Base-by-base conservation (phyloP, 2,888 invertebrate genomes). In the Calameuta idolon region DNA sequence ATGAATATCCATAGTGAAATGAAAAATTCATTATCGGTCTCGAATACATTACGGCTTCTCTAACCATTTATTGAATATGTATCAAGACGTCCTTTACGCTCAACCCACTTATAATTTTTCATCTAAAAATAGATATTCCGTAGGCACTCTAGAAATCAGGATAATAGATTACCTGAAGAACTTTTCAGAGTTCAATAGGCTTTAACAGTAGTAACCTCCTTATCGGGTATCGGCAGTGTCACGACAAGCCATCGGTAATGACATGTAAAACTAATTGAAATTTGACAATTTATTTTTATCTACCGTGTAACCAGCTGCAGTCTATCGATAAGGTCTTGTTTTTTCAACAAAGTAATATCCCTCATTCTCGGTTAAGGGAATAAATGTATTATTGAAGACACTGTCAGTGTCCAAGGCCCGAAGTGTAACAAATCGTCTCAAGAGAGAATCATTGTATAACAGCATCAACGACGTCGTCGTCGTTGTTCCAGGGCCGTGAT, bases 361-460 rank as follows among this genome's bases (percentile, higher is more conserved):
- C 9, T 23, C 55, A 9, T 55, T 55, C 55, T 23, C 55, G 5
- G 23, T 55, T 23, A 55, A 23, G 55, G 15, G 15, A 55, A 55
- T 55, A 55, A 55, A 23, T 55, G 23, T 55, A 23, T 55, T 9
- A 55, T 55, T 55, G 55, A 55, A 55, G 23, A 15, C 2, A 4
- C 40, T 23, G 55, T 2, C 55, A 23, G 55, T 55, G 9, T 23
- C 23, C 23, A 55, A 55, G 55, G 55, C 55, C 55, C 55, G 9
- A 55, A 55, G 55, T 55, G 55, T 55, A 55, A 5, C 23, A 55
- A 55, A 55, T 23, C 23, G 55, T 55, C 55, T 55, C 23, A 9
- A 55, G 55, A 55, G 9, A 23, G 55, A 9, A 73, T 78, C 76
- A 75, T 85, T 85, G 84, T 84, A 83, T 84, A 84, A 85, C 82